phyloP scores from a whole-genome alignment of 2,797 vertebrate genomes.

The Loris lydekkerianus region DNA sequence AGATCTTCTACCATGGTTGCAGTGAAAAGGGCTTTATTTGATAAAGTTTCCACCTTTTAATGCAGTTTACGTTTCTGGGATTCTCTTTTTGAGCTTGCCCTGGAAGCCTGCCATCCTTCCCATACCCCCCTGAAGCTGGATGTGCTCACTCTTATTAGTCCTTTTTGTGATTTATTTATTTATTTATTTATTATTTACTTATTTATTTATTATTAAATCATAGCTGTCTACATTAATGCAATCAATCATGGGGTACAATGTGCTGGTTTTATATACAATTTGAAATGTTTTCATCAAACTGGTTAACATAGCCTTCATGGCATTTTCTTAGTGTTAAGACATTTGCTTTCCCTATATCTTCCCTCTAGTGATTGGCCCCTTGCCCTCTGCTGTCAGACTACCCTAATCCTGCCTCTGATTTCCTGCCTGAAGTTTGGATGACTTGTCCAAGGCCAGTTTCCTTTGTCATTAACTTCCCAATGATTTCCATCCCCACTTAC shows the following conservation, averaged over 20 bases:
- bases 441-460: conserved; percentile 3
- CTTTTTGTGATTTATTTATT: background rate
- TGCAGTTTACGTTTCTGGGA: background rate
- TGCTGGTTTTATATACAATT: no score
- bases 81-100: background rate
- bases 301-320: no score
- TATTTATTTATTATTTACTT: no score
- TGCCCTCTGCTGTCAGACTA: background rate
- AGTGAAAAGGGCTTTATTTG: background rate
- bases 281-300: no score
- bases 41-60: background rate
- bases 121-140: background rate
- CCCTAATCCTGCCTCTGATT: background rate
- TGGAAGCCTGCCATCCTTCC: background rate
- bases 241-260: no score
- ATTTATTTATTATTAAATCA: no score
- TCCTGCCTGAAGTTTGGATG: background rate
- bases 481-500: background rate
- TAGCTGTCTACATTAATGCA: no score
- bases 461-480: conserved; percentile 37
- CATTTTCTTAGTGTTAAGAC: no score
- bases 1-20: background rate
- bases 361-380: background rate
- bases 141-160: background rate
- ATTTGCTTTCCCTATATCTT: background rate